phyloP scores from a whole-genome alignment of 2,888 invertebrate genomes.

The Dexiosoma caninum region DNA sequence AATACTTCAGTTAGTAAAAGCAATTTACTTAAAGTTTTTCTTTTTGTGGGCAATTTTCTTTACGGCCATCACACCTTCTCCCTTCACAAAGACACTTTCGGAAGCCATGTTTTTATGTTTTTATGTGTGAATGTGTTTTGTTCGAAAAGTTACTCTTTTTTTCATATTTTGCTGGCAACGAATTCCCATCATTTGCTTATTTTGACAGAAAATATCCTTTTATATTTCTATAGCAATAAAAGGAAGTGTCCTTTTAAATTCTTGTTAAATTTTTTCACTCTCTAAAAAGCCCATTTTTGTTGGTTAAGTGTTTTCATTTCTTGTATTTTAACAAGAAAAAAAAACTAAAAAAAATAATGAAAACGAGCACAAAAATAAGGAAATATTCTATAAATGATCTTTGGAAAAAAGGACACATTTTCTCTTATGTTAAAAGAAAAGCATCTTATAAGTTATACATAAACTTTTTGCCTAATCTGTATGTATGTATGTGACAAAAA shows the following conservation, averaged over 20 bases:
- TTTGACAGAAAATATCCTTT: slow-evolving; percentile 13
- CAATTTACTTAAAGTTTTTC: slow-evolving; percentile 51
- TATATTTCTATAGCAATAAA: slow-evolving; percentile 48
- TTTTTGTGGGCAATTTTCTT: neutral
- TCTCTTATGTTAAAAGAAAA: neutral
- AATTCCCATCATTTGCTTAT: slow-evolving; percentile 28
- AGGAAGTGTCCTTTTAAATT: slow-evolving; percentile 60
- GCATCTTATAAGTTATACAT: slow-evolving; percentile 1
- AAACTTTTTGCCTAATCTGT: neutral
- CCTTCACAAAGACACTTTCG: slow-evolving; percentile 1
- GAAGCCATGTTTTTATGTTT: slow-evolving; percentile 29
- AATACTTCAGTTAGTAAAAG: slow-evolving; percentile 64
- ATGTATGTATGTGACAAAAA: slow-evolving; percentile 16
- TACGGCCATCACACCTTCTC: slow-evolving; percentile 5
- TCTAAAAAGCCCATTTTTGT: slow-evolving; percentile 54
- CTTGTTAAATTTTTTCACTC: slow-evolving; percentile 49
- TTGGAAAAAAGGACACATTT: slow-evolving; percentile 16
- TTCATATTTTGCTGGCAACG: slow-evolving; percentile 41
- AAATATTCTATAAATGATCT: slow-evolving; percentile 57
- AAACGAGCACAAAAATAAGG: neutral
- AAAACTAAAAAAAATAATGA: too few relatives aligned
- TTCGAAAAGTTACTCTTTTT: slow-evolving; percentile 6
- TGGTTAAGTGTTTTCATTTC: slow-evolving; percentile 58
- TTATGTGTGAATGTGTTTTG: slow-evolving; percentile 10
- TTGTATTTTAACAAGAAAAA: slow-evolving; percentile 1